Conservation (phyloP, 2,888 invertebrate genomes). For the Stenoptilia bipunctidactyla region DNA sequence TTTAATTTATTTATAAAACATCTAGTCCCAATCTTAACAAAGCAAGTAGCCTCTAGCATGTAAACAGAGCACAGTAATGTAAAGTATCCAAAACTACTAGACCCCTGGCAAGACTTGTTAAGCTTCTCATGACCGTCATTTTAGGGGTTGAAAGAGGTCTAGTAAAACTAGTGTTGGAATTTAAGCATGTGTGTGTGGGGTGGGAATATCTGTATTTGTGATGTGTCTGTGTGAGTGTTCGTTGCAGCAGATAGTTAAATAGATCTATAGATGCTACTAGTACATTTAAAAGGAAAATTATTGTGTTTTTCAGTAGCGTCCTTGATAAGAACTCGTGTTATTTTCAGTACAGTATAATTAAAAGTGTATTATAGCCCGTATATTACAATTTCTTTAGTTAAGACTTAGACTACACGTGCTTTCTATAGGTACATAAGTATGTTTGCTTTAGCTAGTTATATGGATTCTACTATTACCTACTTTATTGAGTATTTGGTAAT, state of each 20-base stretch:
- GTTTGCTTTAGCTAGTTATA: too few species aligned
- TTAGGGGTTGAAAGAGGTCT: constrained; percentile 19
- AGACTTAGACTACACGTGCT: too few species aligned
- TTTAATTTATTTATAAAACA: too few species aligned
- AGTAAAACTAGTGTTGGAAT: constrained; percentile 21
- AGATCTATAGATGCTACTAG: constrained; percentile 2
- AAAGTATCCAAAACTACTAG: constrained; percentile 20
- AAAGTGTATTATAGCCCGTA: too few species aligned
- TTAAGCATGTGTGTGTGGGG: constrained; percentile 30
- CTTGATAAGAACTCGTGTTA: too few species aligned
- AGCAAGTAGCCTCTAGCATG: constrained; percentile 5
- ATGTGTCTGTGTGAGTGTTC: constrained; percentile 27
- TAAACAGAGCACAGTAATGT: constrained; percentile 27
- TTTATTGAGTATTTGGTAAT: too few species aligned
- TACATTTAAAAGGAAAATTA: background rate
- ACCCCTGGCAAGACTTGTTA: constrained; percentile 20
- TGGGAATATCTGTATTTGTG: constrained; percentile 30
- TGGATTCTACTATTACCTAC: too few species aligned
- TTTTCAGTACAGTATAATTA: too few species aligned
- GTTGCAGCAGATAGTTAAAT: constrained; percentile 24
- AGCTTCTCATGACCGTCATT: constrained; percentile 14
- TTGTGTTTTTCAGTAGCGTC: too few species aligned
- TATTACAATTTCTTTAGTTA: too few species aligned
- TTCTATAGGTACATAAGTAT: too few species aligned
- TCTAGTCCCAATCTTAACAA: too few species aligned